phyloP scores from a whole-genome alignment of 2,888 invertebrate species.

The Germaria angustata region DNA sequence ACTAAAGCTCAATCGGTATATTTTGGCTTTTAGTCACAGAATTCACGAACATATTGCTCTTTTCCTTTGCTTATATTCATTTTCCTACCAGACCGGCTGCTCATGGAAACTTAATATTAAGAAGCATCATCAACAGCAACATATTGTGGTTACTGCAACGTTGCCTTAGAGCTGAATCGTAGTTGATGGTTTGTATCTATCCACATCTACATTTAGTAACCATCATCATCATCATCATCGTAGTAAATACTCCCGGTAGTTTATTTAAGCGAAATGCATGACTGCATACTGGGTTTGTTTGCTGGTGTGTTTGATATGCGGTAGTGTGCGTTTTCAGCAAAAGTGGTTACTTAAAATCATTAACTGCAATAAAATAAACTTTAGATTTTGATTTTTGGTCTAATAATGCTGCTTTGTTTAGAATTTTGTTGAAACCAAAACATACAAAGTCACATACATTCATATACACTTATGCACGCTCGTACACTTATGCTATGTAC shows the following conservation, averaged over 20 bases:
- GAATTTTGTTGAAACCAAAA: background rate
- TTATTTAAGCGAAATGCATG: conserved; percentile 22
- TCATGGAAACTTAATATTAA: conserved; percentile 13
- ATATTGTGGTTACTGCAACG: conserved; percentile 51
- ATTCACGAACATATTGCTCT: background rate
- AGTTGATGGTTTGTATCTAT: background rate
- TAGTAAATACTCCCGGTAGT: background rate
- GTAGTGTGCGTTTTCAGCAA: conserved; percentile 16
- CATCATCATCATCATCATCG: background rate
- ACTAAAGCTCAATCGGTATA: background rate
- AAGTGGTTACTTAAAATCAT: conserved; percentile 63
- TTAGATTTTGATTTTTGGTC: conserved; percentile 60
- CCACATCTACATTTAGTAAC: background rate
- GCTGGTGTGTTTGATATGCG: background rate
- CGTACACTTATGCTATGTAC: background rate
- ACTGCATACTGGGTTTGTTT: background rate
- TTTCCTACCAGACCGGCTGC: conserved; percentile 1
- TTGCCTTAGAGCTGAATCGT: conserved; percentile 2
- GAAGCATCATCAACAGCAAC: conserved; percentile 43
- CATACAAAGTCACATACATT: background rate
- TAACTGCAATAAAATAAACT: conserved; percentile 65
- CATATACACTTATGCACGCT: background rate
- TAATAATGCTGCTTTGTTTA: background rate
- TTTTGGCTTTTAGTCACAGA: background rate
- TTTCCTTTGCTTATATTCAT: background rate